phyloP scores from a whole-genome alignment of 1,140 invertebrate species.

The Zaprionus inermis region DNA sequence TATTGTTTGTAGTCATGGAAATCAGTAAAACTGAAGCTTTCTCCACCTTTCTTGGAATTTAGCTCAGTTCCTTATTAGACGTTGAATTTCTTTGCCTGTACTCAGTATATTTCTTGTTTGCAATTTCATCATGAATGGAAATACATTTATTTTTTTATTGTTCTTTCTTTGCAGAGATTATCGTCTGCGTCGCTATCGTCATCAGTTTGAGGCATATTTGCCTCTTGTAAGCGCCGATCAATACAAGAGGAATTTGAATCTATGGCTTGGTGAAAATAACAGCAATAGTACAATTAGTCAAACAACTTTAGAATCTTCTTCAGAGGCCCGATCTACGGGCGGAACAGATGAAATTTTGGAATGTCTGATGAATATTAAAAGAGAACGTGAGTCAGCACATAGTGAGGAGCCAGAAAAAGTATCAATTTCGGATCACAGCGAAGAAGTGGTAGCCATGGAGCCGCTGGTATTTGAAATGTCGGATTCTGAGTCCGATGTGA shows the following conservation, averaged over 20 bases:
- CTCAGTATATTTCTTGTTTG: background rate
- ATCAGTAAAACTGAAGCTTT: background rate
- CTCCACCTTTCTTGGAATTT: background rate
- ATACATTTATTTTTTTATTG: background rate
- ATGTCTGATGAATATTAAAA: slow-evolving; percentile 21
- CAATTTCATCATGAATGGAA: slow-evolving; percentile 11
- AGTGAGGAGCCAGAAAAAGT: slow-evolving; percentile 38
- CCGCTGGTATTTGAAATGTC: slow-evolving; percentile 73
- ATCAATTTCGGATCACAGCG: slow-evolving; percentile 61
- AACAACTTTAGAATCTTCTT: slow-evolving; percentile 38
- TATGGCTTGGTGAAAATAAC: slow-evolving; percentile 62
- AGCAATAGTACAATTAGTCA: slow-evolving; percentile 65
- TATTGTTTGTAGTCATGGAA: slow-evolving; percentile 3
- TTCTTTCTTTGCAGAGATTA: slow-evolving; percentile 57
- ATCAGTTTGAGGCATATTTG: slow-evolving; percentile 71
- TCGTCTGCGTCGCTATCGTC: slow-evolving; percentile 75
- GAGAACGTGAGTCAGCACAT: slow-evolving; percentile 10
- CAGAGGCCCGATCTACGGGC: slow-evolving; percentile 55
- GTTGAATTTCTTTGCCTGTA: slow-evolving; percentile 1
- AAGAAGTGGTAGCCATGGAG: slow-evolving; percentile 71
- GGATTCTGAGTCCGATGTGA: slow-evolving; percentile 59
- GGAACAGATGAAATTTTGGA: slow-evolving; percentile 58
- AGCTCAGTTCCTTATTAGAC: background rate
- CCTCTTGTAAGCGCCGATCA: slow-evolving; percentile 69
- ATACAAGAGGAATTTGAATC: slow-evolving; percentile 61